phyloP scores from a whole-genome alignment of 2,888 invertebrate species.

The Aphelenchoides bicaudatus region DNA sequence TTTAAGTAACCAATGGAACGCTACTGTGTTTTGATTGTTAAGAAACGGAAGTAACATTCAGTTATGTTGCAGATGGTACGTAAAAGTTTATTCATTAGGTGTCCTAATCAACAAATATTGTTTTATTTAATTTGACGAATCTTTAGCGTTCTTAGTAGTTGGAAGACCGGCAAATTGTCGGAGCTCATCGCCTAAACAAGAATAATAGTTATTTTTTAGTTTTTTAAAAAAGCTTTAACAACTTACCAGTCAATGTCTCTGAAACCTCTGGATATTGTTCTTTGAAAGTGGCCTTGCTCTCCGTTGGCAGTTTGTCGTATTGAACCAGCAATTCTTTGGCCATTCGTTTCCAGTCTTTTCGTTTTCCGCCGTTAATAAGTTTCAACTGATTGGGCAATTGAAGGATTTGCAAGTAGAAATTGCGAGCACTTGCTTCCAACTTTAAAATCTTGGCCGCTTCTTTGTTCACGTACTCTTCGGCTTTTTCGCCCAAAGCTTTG shows the following conservation, averaged over 20 bases:
- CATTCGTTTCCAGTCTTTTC: too few relatives aligned
- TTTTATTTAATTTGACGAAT: too few relatives aligned
- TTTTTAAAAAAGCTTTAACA: too few relatives aligned
- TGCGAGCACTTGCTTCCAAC: slow-evolving; percentile 8
- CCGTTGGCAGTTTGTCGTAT: slow-evolving; percentile 2
- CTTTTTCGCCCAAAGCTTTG: slow-evolving; percentile 2
- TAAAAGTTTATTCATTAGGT: too few relatives aligned
- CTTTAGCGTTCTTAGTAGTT: too few relatives aligned
- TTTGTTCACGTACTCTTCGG: slow-evolving; percentile 5
- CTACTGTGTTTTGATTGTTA: too few relatives aligned
- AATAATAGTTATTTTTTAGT: background rate
- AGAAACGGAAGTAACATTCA: too few relatives aligned
- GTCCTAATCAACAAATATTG: too few relatives aligned
- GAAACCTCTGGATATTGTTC: background rate
- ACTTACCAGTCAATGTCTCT: slow-evolving; percentile 1
- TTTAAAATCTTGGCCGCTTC: background rate
- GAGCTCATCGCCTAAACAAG: background rate
- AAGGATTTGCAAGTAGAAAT: slow-evolving; percentile 13
- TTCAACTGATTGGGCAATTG: slow-evolving; percentile 7
- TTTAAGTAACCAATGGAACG: too few relatives aligned
- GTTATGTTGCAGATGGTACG: too few relatives aligned
- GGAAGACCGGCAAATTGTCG: background rate
- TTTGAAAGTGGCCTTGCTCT: background rate
- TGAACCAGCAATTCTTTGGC: background rate
- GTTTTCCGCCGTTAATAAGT: background rate